Conservation (phyloP, 2,113 vertebrate species). For the Engraulis encrasicolus region DNA sequence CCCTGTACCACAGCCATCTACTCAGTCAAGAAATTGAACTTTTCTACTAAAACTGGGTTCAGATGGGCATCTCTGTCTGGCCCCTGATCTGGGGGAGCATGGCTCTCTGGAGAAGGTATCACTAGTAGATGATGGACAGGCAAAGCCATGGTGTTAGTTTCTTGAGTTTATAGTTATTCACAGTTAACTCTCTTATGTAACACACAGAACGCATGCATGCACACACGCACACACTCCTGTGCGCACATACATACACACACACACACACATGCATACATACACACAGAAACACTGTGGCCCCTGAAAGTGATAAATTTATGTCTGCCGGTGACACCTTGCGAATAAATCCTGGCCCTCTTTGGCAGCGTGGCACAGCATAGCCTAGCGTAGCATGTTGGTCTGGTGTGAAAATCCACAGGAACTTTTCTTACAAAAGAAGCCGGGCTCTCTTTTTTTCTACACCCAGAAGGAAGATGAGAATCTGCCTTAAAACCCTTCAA, state of each 20-base stretch:
- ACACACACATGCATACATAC: neutral
- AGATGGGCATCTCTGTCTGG: neutral
- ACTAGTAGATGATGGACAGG: neutral
- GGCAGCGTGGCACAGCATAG: no score
- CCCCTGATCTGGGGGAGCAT: neutral
- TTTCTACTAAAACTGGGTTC: neutral
- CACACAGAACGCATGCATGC: neutral
- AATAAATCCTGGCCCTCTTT: neutral
- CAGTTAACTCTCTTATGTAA: neutral
- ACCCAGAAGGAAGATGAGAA: neutral
- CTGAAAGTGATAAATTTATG: neutral
- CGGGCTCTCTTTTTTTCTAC: neutral
- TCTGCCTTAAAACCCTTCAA: no score
- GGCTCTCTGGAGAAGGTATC: neutral
- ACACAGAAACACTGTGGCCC: neutral
- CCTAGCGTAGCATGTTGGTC: neutral
- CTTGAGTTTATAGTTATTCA: neutral
- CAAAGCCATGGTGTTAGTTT: no score
- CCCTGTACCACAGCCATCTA: neutral
- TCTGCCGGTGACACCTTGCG: neutral
- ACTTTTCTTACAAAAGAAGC: neutral
- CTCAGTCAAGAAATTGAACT: neutral
- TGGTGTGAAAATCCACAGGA: neutral
- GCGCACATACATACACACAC: no score
- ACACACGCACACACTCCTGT: no score